Base-by-base conservation (phyloP, 2,888 invertebrate species). In the Abrostola tripartita region DNA sequence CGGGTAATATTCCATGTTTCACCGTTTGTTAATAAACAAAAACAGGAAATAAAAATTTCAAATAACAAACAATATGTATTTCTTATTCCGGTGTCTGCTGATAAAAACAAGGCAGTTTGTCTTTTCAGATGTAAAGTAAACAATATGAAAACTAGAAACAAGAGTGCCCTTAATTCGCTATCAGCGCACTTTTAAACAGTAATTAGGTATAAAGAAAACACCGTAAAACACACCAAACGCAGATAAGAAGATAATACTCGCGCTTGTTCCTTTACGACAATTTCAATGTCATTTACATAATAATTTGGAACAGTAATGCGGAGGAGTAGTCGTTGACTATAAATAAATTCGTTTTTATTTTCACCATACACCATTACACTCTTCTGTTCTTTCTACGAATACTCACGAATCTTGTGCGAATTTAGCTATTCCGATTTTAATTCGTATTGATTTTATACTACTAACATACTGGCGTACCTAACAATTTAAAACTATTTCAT, bases 201-300 rank as follows among this genome's bases (percentile, higher is more conserved):
- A 85, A 87, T 87, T 87, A 87, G 75, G 80, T 81, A 75, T 74
- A 76, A 77, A 77, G 66, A 74, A 81, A 81, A 78, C 79, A 78
- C 74, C 65, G 65, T 74, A 69, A 83, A 81, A 82, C 76, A 83
- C 81, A 81, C 76, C 74, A 75, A 73, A 70, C 65, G 54, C 62
- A 73, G 90, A 89, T 89, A 90, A 88, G 79, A 74, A 73, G 74
- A 71, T 78, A 79, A 72, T 60, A 61, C 65, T 70, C 60, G 70
- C 81, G 69, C 81, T 61, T 83, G 85, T 86, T 83, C 69, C 71
- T 63, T 81, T 74, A 65, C 78, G 79, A 82, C 83, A 88, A 88
- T 85, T 83, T 81, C 82, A 79, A 81, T 78, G 79, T 78, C 75
- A 86, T 87, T 89, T 81, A 83, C 88, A 88, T 87, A 86, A 87